phyloP scores from a whole-genome alignment of 2,113 vertebrate genomes.

The Myotis yumanensis region DNA sequence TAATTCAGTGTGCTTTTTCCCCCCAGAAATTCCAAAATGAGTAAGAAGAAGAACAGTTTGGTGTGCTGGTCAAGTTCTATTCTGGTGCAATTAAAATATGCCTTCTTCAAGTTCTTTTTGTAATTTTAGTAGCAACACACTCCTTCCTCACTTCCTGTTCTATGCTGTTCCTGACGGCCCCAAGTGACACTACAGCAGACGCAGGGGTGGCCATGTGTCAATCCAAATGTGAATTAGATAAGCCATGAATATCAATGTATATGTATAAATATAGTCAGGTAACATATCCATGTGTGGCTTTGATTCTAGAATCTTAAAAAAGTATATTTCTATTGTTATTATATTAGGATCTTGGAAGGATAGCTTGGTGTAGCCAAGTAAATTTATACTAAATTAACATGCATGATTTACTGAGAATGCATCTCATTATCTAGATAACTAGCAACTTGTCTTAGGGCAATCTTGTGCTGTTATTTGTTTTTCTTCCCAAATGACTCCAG shows the following conservation, averaged over 20 bases:
- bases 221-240: neutral
- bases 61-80: constrained; percentile 68
- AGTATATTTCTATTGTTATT: neutral
- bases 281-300: neutral
- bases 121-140: constrained; percentile 32
- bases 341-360: constrained; percentile 9
- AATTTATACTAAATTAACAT: constrained; percentile 48
- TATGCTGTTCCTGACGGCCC: neutral
- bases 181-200: neutral
- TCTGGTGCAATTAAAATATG: constrained; percentile 67
- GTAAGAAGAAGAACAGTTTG: constrained; percentile 71
- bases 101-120: constrained; percentile 50
- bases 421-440: constrained; percentile 59
- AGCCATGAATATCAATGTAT: neutral
- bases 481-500: constrained; percentile 8
- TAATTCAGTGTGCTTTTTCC: constrained; percentile 29
- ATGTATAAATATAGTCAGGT: neutral
- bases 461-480: neutral
- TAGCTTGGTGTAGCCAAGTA: constrained; percentile 44
- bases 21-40: constrained; percentile 69
- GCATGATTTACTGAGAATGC: constrained; percentile 35
- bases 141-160: constrained; percentile 40
- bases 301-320: neutral
- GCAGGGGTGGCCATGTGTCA: neutral
- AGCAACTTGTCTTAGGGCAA: constrained; percentile 48